These are phyloP conservation scores for Eupristina koningsbergeri DNA, from an alignment of 1,140 invertebrate genomes.

Conservation along the genomic window DNA sequence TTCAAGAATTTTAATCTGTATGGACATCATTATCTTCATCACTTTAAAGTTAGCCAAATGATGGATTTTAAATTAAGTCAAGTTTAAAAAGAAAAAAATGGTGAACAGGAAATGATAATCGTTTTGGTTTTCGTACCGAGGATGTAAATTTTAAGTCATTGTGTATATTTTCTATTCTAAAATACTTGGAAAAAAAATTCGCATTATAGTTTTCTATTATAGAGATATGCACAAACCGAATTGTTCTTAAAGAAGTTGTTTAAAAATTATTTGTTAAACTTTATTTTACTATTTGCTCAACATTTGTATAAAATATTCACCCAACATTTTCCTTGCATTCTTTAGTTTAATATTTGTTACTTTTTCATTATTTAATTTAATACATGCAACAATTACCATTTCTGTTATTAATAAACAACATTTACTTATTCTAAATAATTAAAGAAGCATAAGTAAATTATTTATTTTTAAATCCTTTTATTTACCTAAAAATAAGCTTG, in stretches of 20 bases:
- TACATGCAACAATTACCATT: no score
- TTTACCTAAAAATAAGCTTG: no score
- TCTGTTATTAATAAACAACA: no score
- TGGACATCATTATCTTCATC: not conserved
- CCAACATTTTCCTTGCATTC: not conserved
- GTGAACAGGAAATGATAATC: not conserved
- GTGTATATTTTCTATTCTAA: not conserved
- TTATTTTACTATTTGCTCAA: not conserved
- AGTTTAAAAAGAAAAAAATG: not conserved
- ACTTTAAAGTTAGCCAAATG: not conserved
- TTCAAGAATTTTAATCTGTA: not conserved
- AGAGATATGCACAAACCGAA: not conserved
- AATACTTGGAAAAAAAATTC: not conserved
- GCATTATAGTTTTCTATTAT: not conserved
- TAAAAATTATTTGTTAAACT: not conserved
- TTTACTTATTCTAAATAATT: no score
- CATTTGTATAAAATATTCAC: not conserved
- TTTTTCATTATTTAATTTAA: no score
- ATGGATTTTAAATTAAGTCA: not conserved
- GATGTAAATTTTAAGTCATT: not conserved
- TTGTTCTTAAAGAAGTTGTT: no score
- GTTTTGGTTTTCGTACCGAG: not conserved
- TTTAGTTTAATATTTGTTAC: no score
- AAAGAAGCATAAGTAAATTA: no score
- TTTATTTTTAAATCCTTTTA: no score